These are phyloP conservation scores for Tragelaphus buxtoni DNA, from an alignment of 2,113 vertebrate species.

Conservation along the genomic window DNA sequence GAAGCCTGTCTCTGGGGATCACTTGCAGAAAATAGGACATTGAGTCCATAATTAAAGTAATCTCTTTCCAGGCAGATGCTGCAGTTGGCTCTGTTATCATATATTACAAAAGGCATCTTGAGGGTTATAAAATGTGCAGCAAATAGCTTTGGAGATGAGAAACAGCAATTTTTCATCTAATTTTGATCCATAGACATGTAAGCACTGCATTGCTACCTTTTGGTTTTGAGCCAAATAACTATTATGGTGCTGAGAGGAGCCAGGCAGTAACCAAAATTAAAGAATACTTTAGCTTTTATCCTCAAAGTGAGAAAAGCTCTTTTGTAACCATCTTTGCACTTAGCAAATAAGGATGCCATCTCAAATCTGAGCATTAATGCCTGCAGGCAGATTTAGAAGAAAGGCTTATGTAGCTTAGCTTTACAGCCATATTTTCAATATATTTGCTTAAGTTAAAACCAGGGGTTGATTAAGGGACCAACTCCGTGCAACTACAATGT, in stretches of 20 bases:
- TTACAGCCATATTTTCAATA: constrained; percentile 65
- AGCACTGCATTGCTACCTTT: constrained; percentile 80
- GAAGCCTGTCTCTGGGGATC: constrained; percentile 81
- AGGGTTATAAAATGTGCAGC: constrained; percentile 85
- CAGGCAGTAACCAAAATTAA: constrained; percentile 84
- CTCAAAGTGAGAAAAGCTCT: constrained; percentile 80
- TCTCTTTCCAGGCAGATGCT: constrained; percentile 88
- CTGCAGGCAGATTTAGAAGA: constrained; percentile 81
- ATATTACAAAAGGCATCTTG: constrained; percentile 87
- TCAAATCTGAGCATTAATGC: constrained; percentile 77
- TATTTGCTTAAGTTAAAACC: constrained; percentile 74
- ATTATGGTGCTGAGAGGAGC: constrained; percentile 79
- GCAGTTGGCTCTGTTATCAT: constrained; percentile 86
- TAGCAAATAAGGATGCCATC: constrained; percentile 81
- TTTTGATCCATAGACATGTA: constrained; percentile 86
- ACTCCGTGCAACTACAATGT: constrained; percentile 54
- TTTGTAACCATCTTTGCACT: constrained; percentile 81
- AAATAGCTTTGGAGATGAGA: constrained; percentile 86
- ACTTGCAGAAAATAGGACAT: constrained; percentile 87
- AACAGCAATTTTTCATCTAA: constrained; percentile 86
- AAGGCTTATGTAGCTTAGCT: constrained; percentile 78
- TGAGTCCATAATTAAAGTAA: constrained; percentile 90
- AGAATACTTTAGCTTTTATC: constrained; percentile 82
- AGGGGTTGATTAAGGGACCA: constrained; percentile 55
- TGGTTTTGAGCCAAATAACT: constrained; percentile 80